Conservation (phyloP, 2,113 vertebrate species). For the Oncorhynchus mykiss region DNA sequence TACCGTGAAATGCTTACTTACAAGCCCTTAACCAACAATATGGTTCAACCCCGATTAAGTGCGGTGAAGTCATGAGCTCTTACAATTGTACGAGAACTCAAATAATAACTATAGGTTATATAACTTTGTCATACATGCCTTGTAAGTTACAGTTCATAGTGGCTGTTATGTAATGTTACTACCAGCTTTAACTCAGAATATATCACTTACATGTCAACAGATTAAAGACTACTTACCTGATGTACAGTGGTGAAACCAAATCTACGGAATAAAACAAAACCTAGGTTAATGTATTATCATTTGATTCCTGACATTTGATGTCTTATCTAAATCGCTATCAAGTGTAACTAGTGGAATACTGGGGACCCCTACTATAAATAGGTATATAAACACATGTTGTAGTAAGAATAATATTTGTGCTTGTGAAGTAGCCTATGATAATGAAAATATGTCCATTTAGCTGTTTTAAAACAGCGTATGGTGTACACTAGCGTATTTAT, state of each 20-base stretch:
- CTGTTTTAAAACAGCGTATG: too few species aligned
- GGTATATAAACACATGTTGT: neutral
- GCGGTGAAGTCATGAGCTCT: slow-evolving; percentile 14
- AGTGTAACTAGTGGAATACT: too few species aligned
- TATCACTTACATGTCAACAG: neutral
- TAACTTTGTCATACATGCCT: neutral
- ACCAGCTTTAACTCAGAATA: too few species aligned
- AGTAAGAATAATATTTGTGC: neutral
- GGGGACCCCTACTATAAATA: too few species aligned
- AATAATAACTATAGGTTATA: neutral
- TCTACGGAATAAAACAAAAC: slow-evolving; percentile 51
- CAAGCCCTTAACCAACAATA: too few species aligned
- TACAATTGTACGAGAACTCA: neutral
- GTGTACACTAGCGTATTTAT: too few species aligned
- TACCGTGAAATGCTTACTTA: too few species aligned
- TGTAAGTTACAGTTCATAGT: neutral
- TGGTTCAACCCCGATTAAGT: neutral
- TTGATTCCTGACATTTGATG: neutral
- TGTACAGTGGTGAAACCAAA: slow-evolving; percentile 52
- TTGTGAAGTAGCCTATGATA: neutral
- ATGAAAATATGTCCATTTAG: neutral
- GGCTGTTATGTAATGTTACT: neutral
- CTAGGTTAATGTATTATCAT: neutral
- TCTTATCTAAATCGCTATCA: neutral
- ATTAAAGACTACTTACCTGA: slow-evolving; percentile 57